Evolutionary conservation across 2,888 invertebrate genomes (phyloP), one percentile per base, ranked within the genome.

Genomic region (Abscondita cerata): DNA sequence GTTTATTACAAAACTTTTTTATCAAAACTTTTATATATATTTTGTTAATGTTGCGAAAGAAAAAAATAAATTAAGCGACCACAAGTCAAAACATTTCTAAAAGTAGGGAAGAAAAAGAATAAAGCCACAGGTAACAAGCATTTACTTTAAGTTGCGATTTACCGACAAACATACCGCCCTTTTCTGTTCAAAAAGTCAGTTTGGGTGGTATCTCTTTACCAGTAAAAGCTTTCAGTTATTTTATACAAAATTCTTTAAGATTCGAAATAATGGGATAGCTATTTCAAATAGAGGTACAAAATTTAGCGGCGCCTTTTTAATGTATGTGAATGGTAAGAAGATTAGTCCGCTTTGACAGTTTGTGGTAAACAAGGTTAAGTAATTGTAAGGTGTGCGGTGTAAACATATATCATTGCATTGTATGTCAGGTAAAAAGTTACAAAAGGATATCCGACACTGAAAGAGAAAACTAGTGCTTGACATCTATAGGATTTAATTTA

Each of bases 351-450:
- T 79, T 78, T 80, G 79, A 79, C 80, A 79, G 76, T 73, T 78
- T 80, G 79, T 72, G 80, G 79, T 79, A 78, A 79, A 79, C 77
- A 80, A 79, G 78, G 78, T 74, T 78, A 78, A 76, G 75, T 78
- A 76, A 78, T 78, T 78, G 72, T 72, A 66, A 66, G 64, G 67
- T 51, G 64, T 59, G 54, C 62, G 57, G 65, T 69, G 70, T 70
- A 68, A 70, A 69, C 69, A 69, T 70, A 69, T 66, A 70, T 69
- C 69, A 69, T 62, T 61, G 57, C 52, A 67, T 70, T 70, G 68
- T 69, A 48, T 41, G 58, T 20, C 67, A 65, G 67, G 67, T 64
- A 63, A 61, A 52, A 40, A 52, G 31, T 36, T 40, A 58, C 51
- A 58, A 59, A 36, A 52, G 18, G 52, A 52, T 47, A 52, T 36